These are phyloP conservation scores for Tragelaphus imberbis DNA, from an alignment of 2,113 vertebrate species.

Conservation along the genomic window DNA sequence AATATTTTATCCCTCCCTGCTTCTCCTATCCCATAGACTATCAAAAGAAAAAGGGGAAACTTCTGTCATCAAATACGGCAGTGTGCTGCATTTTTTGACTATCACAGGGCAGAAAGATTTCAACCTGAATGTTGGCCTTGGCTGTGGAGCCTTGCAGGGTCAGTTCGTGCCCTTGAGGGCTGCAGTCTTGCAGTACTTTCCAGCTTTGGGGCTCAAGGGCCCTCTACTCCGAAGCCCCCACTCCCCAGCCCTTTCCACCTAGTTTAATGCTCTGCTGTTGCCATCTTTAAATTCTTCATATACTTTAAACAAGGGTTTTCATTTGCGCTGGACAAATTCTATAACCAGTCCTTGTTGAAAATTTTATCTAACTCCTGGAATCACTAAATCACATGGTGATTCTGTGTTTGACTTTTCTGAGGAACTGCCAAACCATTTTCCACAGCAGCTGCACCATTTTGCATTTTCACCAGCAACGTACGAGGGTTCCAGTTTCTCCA, in stretches of 20 bases:
- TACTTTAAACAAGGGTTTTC: background rate
- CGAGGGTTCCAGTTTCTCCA: background rate
- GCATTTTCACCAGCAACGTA: background rate
- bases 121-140: background rate
- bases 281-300: background rate
- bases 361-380: background rate
- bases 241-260: background rate
- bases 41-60: background rate
- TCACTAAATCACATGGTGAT: background rate
- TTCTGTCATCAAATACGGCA: background rate
- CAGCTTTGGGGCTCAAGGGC: background rate
- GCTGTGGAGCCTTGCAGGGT: background rate
- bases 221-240: background rate
- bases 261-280: background rate
- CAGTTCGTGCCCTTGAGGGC: background rate
- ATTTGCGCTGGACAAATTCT: background rate
- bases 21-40: background rate
- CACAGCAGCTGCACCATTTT: background rate
- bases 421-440: background rate
- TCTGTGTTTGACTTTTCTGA: background rate
- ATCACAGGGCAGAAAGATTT: background rate
- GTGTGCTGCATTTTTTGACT: background rate
- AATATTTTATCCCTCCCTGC: background rate
- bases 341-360: background rate
- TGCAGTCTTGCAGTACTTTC: background rate